These are phyloP conservation scores for Hypercompe scribonia DNA, from an alignment of 2,888 invertebrate species.

Conservation along the genomic window DNA sequence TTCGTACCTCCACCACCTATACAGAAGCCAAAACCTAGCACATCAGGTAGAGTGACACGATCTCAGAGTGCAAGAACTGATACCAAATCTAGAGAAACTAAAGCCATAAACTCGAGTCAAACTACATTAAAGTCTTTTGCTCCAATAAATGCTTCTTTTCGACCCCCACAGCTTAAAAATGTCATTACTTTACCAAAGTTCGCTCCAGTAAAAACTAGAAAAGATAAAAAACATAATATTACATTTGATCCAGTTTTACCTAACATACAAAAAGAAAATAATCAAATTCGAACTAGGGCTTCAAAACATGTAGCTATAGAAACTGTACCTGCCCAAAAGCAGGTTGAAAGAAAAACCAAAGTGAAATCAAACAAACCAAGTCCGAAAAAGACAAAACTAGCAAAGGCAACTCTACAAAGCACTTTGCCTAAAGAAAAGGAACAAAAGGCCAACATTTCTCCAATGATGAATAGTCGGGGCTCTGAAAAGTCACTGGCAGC, in stretches of 20 bases:
- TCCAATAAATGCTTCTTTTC: constrained; percentile 84
- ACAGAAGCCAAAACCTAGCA: constrained; percentile 62
- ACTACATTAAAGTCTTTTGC: constrained; percentile 77
- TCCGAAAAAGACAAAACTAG: constrained; percentile 30
- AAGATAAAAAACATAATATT: constrained; percentile 47
- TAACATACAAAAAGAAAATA: constrained; percentile 32
- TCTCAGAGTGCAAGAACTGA: constrained; percentile 63
- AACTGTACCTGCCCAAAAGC: constrained; percentile 28
- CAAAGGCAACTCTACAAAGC: constrained; percentile 30
- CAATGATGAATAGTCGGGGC: constrained; percentile 26
- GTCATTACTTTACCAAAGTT: constrained; percentile 59
- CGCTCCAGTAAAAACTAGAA: constrained; percentile 48
- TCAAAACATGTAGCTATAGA: constrained; percentile 33
- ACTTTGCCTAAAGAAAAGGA: constrained; percentile 57
- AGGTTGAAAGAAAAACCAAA: constrained; percentile 40
- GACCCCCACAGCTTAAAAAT: constrained; percentile 71
- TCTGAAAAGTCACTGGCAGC: constrained; percentile 40
- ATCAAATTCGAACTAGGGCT: constrained; percentile 32
- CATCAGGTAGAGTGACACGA: constrained; percentile 73
- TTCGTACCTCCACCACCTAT: constrained; percentile 70
- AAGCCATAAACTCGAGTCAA: constrained; percentile 4
- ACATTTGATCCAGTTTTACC: constrained; percentile 61
- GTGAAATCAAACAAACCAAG: constrained; percentile 37
- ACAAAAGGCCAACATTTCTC: constrained; percentile 25
- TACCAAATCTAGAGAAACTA: constrained; percentile 34